Base-by-base conservation (phyloP, 2,888 invertebrate species). In the Chydorus sphaericus region DNA sequence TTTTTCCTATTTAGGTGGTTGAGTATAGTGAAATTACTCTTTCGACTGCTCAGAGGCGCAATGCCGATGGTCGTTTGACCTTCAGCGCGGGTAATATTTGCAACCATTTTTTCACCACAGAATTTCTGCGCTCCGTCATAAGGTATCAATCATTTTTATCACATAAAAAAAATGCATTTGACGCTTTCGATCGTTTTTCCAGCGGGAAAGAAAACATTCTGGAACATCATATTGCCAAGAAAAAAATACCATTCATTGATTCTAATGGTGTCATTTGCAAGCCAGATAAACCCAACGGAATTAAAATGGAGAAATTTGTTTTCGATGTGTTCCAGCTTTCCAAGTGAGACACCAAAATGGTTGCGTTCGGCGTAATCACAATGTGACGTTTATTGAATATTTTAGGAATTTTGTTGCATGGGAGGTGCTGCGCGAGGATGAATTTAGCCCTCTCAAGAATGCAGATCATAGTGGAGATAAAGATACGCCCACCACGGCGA, bases 221-320 rank as follows among this genome's bases (percentile, higher is more conserved):
- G 36, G 85, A 86, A 63, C 77, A 96, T 54, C 98, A 99, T 67
- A 82, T 93, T 0, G 98, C 98, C 6, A 89, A 90, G 67, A 99
- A 99, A 75, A 98, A 98, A 73, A 96, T 99, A 61, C 85, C 94
- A 0, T 84, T 79, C 63, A 74, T 92, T 0, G 82, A 89, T 66
- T 74, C 75, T 1, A 62, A 65, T n/a, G 89, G 90, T 3, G 73
- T 79, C 18, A 75, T 79, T 49, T 74, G 81, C 37, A 82, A 79
- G 60, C 96, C 98, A 0, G 77, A 79, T 0, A 78, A 80, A 59
- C 83, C 91, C 0, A 98, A 98, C 65, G 98, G 97, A 10, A 90
- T 98, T 61, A 99, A 99, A 74, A 85, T 99, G 72, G 98, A 99
- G 67, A 98, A 97, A 70, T 99, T 99, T 69, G 88, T 99, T 10